Conservation (phyloP, 2,113 vertebrate species). For the Menura novaehollandiae region DNA sequence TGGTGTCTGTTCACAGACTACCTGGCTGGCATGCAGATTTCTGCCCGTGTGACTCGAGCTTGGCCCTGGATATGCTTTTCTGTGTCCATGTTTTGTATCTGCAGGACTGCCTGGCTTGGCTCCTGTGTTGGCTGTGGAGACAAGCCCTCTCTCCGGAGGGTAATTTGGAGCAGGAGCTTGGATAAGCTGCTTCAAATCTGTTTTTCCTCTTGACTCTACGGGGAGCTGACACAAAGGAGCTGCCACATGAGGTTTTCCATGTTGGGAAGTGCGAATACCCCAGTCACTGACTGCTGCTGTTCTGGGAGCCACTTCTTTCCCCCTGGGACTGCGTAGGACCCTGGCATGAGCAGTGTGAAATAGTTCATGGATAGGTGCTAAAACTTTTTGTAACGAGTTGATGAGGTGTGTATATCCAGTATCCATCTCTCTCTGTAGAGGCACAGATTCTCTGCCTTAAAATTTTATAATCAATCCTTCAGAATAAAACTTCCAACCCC, state of each 20-base stretch:
- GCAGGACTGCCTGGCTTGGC: neutral
- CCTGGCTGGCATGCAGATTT: neutral
- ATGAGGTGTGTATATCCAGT: neutral
- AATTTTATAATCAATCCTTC: neutral
- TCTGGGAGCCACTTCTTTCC: neutral
- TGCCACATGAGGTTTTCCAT: neutral
- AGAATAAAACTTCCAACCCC: neutral
- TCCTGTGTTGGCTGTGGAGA: neutral
- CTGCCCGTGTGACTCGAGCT: neutral
- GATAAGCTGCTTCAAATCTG: neutral
- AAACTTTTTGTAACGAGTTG: neutral
- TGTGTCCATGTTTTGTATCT: neutral
- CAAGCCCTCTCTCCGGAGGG: neutral
- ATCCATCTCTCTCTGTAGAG: neutral
- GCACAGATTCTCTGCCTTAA: neutral
- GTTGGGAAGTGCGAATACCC: neutral
- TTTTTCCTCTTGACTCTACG: neutral
- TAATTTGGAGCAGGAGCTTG: neutral
- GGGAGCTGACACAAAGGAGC: neutral
- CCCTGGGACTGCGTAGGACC: neutral
- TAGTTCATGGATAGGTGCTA: neutral
- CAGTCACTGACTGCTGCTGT: neutral
- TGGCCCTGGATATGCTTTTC: neutral
- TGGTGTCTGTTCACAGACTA: neutral
- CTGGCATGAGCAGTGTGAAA: neutral